Conservation (phyloP, 2,797 vertebrate species). For the Peromyscus eremicus region DNA sequence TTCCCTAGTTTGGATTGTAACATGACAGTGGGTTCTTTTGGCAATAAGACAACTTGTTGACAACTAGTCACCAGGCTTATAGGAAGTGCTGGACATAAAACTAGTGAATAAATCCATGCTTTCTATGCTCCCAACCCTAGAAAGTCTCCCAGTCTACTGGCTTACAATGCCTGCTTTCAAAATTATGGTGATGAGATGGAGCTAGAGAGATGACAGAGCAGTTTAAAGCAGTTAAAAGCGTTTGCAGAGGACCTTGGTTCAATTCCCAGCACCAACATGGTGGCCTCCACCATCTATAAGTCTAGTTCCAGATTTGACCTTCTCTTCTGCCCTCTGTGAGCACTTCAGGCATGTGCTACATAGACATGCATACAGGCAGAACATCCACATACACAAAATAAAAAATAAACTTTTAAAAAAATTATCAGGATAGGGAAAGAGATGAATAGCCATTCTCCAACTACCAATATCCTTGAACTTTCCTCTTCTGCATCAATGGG, state of each 20-base stretch:
- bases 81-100: not conserved
- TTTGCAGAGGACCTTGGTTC: not conserved
- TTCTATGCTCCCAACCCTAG: not conserved
- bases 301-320: not conserved
- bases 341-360: too few species aligned
- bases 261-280: not conserved
- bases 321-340: not conserved
- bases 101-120: not conserved
- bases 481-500: not conserved
- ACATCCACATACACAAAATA: not conserved
- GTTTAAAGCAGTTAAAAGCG: not conserved
- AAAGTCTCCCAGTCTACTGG: not conserved
- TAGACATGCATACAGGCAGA: not conserved
- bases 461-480: not conserved
- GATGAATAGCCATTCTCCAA: not conserved
- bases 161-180: not conserved
- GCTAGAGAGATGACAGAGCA: not conserved
- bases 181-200: not conserved
- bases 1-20: constrained; percentile 8
- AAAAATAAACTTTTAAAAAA: not conserved
- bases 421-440: not conserved
- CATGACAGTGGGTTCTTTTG: constrained; percentile 22
- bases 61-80: not conserved
- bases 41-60: not conserved
- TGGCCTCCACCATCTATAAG: not conserved